Conservation (phyloP, 1,140 invertebrate genomes). For the Telenomus remus region DNA sequence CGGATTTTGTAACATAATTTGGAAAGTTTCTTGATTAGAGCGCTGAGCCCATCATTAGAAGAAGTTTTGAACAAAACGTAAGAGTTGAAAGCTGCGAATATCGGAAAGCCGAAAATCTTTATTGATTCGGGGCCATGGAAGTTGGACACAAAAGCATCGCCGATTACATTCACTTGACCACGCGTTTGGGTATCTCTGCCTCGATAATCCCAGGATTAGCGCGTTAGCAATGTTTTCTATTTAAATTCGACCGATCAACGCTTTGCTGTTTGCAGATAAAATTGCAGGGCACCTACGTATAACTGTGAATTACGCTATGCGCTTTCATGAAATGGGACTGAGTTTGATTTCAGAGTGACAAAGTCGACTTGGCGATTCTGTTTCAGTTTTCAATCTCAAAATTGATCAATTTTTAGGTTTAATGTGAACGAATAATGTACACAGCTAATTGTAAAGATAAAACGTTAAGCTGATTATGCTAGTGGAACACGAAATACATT, state of each 20-base stretch:
- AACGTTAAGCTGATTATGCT: too few relatives aligned
- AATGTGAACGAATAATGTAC: too few relatives aligned
- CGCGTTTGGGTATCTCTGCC: slow-evolving; percentile 45
- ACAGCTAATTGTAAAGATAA: too few relatives aligned
- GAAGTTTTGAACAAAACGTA: slow-evolving; percentile 33
- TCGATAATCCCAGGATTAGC: slow-evolving; percentile 58
- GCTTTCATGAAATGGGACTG: slow-evolving; percentile 7
- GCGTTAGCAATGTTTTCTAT: slow-evolving; percentile 51
- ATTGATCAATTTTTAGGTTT: too few relatives aligned
- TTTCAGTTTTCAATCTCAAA: too few relatives aligned
- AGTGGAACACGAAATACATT: too few relatives aligned
- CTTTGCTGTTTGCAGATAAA: slow-evolving; percentile 28
- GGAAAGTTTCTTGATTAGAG: slow-evolving; percentile 27
- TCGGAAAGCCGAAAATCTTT: slow-evolving; percentile 26
- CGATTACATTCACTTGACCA: slow-evolving; percentile 62
- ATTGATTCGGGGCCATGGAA: slow-evolving; percentile 37
- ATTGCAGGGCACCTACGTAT: slow-evolving; percentile 15
- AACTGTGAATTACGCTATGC: not conserved
- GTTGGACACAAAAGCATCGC: slow-evolving; percentile 52
- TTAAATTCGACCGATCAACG: slow-evolving; percentile 58
- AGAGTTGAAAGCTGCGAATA: slow-evolving; percentile 20
- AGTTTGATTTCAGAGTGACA: slow-evolving; percentile 10
- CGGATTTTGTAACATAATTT: too few relatives aligned
- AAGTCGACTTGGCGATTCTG: too few relatives aligned
- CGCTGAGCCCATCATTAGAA: slow-evolving; percentile 15